Base-by-base conservation (phyloP, 2,113 vertebrate genomes). In the Benthochromis sp. region DNA sequence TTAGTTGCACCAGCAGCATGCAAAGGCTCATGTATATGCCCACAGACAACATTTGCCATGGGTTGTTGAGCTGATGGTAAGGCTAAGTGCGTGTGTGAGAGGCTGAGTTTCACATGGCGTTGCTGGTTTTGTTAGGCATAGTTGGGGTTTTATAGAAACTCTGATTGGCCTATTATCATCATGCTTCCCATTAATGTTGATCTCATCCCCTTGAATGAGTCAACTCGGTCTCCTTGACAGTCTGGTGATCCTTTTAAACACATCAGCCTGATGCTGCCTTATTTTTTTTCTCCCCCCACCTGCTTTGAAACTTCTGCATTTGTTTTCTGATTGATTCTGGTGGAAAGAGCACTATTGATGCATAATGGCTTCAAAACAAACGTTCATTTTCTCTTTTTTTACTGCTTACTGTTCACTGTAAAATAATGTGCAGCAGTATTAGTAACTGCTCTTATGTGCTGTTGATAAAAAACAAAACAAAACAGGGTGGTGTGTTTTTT, bases 171-270 rank as follows among this genome's bases (percentile, higher is more conserved):
- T 79, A 27, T 92, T 88, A 61, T 82, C 66, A 47, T 85, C 86
- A 90, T 90, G 89, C 91, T 92, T 89, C 86, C 85, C 86, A 86
- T 91, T 92, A 92, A 87, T 90, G 76, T 54, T 95, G 93, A 94
- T 90, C 84, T 92, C 90, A 94, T 88, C 80, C 54, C 82, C 82
- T 85, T 88, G 53, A 88, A 88, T 85, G 59, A 92, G 43, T 92
- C 88, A 83, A 89, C 76, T 87, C 63, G 71, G 38, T 84, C 14
- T 82, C 63, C 24, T 50, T 83, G 59, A 88, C 86, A 89, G 24
- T 59, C 59, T 84, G 59, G 78, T 83, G 45, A 61, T 90, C 19
- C 87, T 85, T 85, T 84, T 76, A 14, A 91, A 84, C 2, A 6
- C 29, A 85, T 2, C 63, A 29, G 34, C 57, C 13, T 34, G 24